A percentile compares a stretch with the other conserved stretches of the same genome.
Conservation (phyloP, 1,140 invertebrate species). For the Drosophila baimaii region DNA sequence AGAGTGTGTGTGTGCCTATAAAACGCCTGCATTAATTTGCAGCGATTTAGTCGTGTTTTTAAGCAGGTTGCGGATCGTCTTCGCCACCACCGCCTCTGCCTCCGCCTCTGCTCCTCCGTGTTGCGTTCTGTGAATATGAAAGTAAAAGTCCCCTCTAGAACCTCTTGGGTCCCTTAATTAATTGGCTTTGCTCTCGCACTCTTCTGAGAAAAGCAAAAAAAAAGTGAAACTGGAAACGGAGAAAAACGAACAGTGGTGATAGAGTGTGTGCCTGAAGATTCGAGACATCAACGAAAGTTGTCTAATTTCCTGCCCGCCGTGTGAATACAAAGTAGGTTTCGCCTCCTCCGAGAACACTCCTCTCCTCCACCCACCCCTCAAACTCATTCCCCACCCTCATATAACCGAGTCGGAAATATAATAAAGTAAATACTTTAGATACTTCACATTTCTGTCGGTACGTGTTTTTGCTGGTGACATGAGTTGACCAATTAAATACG, state of each 20-base stretch:
- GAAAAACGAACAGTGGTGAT: slow-evolving; percentile 36
- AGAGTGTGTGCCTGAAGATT: slow-evolving; percentile 31
- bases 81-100: slow-evolving; percentile 12
- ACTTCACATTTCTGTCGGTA: slow-evolving; percentile 28
- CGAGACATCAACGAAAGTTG: slow-evolving; percentile 48
- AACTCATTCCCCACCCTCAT: slow-evolving; percentile 14
- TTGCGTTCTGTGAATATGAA: slow-evolving; percentile 44
- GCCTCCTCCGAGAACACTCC: not conserved
- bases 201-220: slow-evolving; percentile 14
- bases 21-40: slow-evolving; percentile 70
- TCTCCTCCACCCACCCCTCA: not conserved
- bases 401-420: slow-evolving; percentile 14
- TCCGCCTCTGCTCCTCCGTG: slow-evolving; percentile 7
- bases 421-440: slow-evolving; percentile 47
- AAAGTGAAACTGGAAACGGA: not conserved
- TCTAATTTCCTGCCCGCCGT: slow-evolving; percentile 51
- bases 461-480: slow-evolving; percentile 38
- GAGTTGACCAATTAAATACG: slow-evolving; percentile 35
- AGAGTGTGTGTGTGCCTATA: slow-evolving; percentile 66
- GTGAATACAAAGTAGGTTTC: slow-evolving; percentile 50
- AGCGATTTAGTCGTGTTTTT: slow-evolving; percentile 75
- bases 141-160: slow-evolving; percentile 39
- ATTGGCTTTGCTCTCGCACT: slow-evolving; percentile 21
- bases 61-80: slow-evolving; percentile 48
- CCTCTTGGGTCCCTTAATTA: slow-evolving; percentile 33